phyloP scores from a whole-genome alignment of 2,888 invertebrate genomes.

The Cantharis rufa region DNA sequence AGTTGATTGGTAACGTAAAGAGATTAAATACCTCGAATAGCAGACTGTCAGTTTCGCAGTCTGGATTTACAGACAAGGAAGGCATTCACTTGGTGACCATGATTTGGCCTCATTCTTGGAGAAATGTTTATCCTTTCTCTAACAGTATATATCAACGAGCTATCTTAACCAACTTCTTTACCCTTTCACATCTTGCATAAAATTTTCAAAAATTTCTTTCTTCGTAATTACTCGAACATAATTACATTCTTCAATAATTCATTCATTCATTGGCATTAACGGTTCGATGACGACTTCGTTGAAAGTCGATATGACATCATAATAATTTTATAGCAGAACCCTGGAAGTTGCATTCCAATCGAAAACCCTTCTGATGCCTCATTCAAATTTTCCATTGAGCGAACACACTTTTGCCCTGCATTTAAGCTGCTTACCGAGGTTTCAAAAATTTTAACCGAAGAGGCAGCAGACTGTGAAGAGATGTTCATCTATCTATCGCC shows the following conservation, averaged over 20 bases:
- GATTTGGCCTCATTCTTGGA: background rate
- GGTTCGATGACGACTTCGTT: background rate
- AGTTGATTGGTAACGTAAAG: background rate
- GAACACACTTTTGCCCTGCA: background rate
- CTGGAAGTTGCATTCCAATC: no score
- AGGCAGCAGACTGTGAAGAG: background rate
- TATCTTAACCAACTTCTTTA: background rate
- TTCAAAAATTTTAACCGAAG: background rate
- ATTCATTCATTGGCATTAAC: background rate
- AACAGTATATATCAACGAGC: background rate
- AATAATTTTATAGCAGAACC: background rate
- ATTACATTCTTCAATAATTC: background rate
- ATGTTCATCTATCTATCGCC: background rate
- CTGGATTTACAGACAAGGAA: constrained; percentile 3
- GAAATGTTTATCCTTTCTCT: constrained; percentile 2
- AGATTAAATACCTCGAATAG: constrained; percentile 1
- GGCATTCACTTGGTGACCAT: constrained; percentile 3
- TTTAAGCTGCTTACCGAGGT: background rate
- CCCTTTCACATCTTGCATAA: background rate
- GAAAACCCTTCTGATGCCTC: background rate
- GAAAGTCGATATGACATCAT: no score
- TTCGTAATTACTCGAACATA: background rate
- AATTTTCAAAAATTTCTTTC: background rate
- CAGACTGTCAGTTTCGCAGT: background rate
- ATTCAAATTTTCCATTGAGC: background rate